Evolutionary conservation across 2,113 vertebrate species (phyloP), one percentile per base, ranked within the genome.

Genomic region (Cyanoderma ruficeps): DNA sequence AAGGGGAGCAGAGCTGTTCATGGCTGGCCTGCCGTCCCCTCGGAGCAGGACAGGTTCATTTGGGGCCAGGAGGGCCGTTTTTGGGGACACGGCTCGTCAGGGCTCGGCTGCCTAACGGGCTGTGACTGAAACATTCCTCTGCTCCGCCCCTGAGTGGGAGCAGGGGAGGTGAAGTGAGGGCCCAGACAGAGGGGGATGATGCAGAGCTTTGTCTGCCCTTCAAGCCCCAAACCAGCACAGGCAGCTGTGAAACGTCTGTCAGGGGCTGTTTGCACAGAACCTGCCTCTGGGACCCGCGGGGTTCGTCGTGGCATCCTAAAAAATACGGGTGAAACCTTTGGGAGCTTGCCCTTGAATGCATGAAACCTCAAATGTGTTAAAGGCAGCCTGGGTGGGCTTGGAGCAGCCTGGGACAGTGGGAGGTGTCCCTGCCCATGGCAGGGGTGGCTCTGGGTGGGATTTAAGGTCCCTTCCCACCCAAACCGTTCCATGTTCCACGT

Each of bases 21-120:
- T 0, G 37, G 81, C 35, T 37, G 77, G 33, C 47, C 85, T 56
- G 89, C 39, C 42, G 15, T 76, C 61, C n/a, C 31, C 17, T 46
- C 22, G 10, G 1, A 0, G 33, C 55, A 22, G 63, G 11, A 0
- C 22, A 8, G 23, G 96, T 89, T 95, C 93, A 76, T 2, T 1
- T 53, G 33, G 94, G 96, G 95, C 86, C 86, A 78, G 28, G 13
- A 31, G 52, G 42, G 16, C 80, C 69, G 4, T 87, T 92, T 84
- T 41, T 52, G 91, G 94, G 3, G 2, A 13, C 27, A 6, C 0
- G 31, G 83, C 80, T 89, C 87, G 20, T 91, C 91, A 84, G 7
- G 6, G 57, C 95, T 52, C 16, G 5, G 31, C 93, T 79, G 87
- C 74, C 27, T 93, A 65, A 94, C 41, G 18, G 31, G 27, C 23